phyloP scores from a whole-genome alignment of 2,113 vertebrate genomes.

The Datnioides undecimradiatus region DNA sequence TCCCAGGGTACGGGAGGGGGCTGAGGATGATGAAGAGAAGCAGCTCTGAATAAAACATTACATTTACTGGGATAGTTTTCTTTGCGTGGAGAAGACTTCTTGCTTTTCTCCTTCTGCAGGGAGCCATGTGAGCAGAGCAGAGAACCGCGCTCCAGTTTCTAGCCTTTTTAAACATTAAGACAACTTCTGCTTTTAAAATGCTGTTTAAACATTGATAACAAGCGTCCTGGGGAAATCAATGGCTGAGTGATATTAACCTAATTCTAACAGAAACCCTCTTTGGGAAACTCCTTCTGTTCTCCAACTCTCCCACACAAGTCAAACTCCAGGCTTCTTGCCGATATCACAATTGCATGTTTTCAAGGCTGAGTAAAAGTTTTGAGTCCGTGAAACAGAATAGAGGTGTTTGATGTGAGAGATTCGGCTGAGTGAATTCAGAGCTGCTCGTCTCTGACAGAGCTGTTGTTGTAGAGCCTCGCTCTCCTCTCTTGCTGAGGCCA shows the following conservation, averaged over 20 bases:
- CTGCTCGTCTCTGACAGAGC: conserved; percentile 8
- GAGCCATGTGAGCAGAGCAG: conserved; percentile 36
- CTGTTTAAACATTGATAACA: conserved; percentile 66
- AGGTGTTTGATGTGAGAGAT: conserved; percentile 47
- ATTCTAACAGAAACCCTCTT: conserved; percentile 47
- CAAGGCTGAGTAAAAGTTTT: conserved; percentile 27
- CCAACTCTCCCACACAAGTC: conserved; percentile 15
- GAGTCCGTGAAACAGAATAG: conserved; percentile 42
- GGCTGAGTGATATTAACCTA: conserved; percentile 65
- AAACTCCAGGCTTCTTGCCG: conserved; percentile 14
- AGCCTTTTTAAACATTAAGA: conserved; percentile 57
- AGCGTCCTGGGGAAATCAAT: conserved; percentile 42
- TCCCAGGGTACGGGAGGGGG: background rate
- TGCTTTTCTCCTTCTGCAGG: conserved; percentile 52
- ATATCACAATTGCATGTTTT: conserved; percentile 21
- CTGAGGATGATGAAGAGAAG: conserved; percentile 56
- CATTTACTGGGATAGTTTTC: conserved; percentile 55
- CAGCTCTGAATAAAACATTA: conserved; percentile 65
- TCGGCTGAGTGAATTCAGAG: conserved; percentile 33
- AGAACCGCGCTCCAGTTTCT: conserved; percentile 42
- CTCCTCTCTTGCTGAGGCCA: conserved; percentile 1
- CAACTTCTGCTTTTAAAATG: conserved; percentile 57
- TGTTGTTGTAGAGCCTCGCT: conserved; percentile 17
- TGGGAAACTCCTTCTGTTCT: conserved; percentile 38
- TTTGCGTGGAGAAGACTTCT: conserved; percentile 25